Conservation (phyloP, 2,113 vertebrate genomes). For the Chlamydotis undulata region DNA sequence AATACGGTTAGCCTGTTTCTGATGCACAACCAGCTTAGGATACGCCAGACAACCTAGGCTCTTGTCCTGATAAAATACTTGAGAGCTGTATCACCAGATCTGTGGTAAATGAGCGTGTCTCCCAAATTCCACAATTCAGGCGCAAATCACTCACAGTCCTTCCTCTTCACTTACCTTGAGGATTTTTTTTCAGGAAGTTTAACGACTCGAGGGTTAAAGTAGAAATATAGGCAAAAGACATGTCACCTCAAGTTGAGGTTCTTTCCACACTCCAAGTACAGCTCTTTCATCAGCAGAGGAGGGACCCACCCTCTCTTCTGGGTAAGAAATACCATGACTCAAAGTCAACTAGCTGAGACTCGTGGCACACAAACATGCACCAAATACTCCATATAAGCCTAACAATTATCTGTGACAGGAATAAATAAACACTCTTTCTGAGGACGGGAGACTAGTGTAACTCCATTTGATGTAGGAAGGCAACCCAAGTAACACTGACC, state of each 20-base stretch:
- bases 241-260: constrained; percentile 12
- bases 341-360: constrained; percentile 16
- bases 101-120: not conserved
- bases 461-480: not conserved
- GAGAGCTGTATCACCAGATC: not conserved
- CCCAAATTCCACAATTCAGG: not conserved
- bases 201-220: not conserved
- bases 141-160: not conserved
- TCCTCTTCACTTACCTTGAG: not conserved
- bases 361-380: not conserved
- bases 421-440: not conserved
- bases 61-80: not conserved
- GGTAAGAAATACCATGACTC: not conserved
- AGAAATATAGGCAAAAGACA: not conserved
- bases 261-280: not conserved
- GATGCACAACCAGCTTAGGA: not conserved
- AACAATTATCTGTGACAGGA: not conserved
- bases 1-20: not conserved
- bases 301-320: not conserved
- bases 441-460: not conserved
- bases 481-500: not conserved
- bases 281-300: constrained; percentile 5
- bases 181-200: not conserved
- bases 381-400: not conserved
- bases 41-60: not conserved